phyloP scores from a whole-genome alignment of 1,140 invertebrate genomes.

The Dreissena rostriformis region DNA sequence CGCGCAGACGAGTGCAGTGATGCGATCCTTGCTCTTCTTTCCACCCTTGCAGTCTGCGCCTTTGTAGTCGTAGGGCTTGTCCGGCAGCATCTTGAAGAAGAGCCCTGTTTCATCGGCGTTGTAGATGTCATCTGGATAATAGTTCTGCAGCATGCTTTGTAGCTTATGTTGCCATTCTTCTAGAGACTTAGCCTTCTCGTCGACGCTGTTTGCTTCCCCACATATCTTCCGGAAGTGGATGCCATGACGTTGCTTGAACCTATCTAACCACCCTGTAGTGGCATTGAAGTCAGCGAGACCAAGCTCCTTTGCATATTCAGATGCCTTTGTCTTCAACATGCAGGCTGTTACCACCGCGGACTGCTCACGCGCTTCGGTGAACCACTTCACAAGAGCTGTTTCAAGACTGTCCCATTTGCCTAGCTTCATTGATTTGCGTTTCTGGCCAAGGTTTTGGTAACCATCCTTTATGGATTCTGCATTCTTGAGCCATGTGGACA shows the following conservation, averaged over 20 bases:
- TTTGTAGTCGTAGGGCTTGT: no score
- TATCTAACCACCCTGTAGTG: neutral
- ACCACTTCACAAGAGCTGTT: no score
- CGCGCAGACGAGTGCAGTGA: no score
- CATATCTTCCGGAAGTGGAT: constrained; percentile 10
- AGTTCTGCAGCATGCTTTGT: neutral
- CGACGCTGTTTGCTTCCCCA: constrained; percentile 11
- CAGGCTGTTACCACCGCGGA: neutral
- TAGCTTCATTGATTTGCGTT: neutral
- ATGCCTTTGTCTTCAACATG: neutral
- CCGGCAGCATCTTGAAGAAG: constrained; percentile 1
- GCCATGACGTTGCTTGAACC: constrained; percentile 23
- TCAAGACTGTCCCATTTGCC: constrained; percentile 36
- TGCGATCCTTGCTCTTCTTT: no score
- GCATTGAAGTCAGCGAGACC: neutral
- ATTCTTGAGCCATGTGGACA: constrained; percentile 36
- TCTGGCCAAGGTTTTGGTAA: constrained; percentile 7
- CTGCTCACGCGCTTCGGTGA: neutral
- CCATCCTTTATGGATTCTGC: constrained; percentile 11
- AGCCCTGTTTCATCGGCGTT: constrained; percentile 7
- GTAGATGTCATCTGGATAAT: constrained; percentile 5
- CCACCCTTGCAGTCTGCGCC: no score
- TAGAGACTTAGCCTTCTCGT: neutral
- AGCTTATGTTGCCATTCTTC: constrained; percentile 1
- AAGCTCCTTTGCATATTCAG: neutral